phyloP scores from a whole-genome alignment of 2,113 vertebrate genomes.

The Festucalex cinctus region DNA sequence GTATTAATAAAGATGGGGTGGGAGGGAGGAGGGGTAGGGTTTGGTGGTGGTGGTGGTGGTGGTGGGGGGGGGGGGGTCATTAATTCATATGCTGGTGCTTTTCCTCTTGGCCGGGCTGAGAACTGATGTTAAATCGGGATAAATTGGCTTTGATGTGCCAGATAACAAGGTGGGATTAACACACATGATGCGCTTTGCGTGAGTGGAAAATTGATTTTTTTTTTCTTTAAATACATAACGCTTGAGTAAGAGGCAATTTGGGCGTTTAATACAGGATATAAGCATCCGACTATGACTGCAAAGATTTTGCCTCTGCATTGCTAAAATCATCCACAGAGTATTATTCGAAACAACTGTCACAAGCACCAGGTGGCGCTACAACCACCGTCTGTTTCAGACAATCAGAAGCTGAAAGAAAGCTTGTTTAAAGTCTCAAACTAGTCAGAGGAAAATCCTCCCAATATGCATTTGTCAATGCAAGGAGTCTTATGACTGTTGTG shows the following conservation, averaged over 20 bases:
- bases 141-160: slow-evolving; percentile 65
- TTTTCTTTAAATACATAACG: slow-evolving; percentile 17
- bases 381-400: too few species aligned
- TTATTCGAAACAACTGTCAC: too few species aligned
- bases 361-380: not conserved
- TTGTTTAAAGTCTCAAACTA: too few species aligned
- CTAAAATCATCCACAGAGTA: slow-evolving; percentile 5
- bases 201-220: slow-evolving; percentile 37
- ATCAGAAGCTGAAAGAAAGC: not conserved
- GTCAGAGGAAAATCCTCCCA: too few species aligned
- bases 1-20: slow-evolving; percentile 43
- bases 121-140: slow-evolving; percentile 59
- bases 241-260: slow-evolving; percentile 58
- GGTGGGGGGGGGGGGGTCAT: not conserved
- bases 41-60: not conserved
- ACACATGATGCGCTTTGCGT: slow-evolving; percentile 22
- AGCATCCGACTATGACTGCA: slow-evolving; percentile 48
- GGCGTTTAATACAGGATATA: slow-evolving; percentile 53
- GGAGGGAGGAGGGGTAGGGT: not conserved
- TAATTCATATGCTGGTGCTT: slow-evolving; percentile 47
- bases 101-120: slow-evolving; percentile 58
- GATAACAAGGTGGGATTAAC: slow-evolving; percentile 67
- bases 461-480: too few species aligned
- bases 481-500: too few species aligned
- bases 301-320: slow-evolving; percentile 10